Evolutionary conservation across 2,113 vertebrate species (phyloP).

Genomic region (Leptocoma aspasia): DNA sequence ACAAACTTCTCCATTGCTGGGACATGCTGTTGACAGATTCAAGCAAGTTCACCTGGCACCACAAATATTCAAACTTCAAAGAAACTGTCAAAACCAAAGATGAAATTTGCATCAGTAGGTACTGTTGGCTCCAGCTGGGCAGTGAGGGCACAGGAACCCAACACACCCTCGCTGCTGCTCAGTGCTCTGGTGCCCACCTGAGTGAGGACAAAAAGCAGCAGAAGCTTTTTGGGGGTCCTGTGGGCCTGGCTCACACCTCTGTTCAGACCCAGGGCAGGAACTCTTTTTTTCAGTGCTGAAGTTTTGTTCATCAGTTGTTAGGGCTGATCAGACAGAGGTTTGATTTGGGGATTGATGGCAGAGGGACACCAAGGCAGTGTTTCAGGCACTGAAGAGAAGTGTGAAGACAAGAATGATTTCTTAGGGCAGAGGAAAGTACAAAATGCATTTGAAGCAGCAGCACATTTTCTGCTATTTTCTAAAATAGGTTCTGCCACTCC

Average conservation of each 20-base stretch:
- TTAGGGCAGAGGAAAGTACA: neutral
- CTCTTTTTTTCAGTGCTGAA: neutral
- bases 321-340: neutral
- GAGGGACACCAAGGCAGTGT: neutral
- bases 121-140: neutral
- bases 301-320: neutral
- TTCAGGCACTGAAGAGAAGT: neutral
- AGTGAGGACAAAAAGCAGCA: neutral
- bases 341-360: neutral
- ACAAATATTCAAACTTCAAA: neutral
- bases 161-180: neutral
- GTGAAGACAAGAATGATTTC: neutral
- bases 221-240: neutral
- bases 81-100: neutral
- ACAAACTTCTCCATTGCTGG: neutral
- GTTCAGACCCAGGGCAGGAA: neutral
- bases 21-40: neutral
- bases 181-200: fast-evolving
- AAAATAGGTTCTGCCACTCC: neutral
- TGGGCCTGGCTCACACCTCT: fast-evolving
- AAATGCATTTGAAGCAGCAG: neutral
- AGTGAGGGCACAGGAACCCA: fast-evolving
- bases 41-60: neutral
- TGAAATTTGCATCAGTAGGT: neutral
- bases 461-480: neutral